Conservation (phyloP, 1,140 invertebrate species). For the Oedothorax gibbosus region DNA sequence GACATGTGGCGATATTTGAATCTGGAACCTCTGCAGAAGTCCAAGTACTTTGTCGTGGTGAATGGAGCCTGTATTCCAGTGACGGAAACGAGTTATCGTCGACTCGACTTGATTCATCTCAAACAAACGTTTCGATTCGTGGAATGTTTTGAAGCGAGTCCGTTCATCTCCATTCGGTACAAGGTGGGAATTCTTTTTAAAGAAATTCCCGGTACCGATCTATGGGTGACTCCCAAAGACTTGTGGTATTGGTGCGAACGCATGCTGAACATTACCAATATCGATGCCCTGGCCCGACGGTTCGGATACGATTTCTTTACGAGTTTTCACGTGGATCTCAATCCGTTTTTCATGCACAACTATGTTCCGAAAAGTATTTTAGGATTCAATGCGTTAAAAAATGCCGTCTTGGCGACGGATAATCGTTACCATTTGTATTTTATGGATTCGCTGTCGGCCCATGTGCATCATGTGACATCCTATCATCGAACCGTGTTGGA, state of each 20-base stretch:
- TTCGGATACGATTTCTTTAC: slow-evolving; percentile 1
- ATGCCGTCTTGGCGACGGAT: slow-evolving; percentile 11
- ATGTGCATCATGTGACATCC: background rate
- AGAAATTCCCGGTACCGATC: background rate
- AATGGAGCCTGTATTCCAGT: slow-evolving; percentile 21
- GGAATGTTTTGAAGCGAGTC: background rate
- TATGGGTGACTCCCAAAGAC: background rate
- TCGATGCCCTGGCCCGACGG: background rate
- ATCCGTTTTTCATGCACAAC: slow-evolving; percentile 11
- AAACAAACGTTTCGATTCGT: background rate
- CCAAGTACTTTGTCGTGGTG: background rate
- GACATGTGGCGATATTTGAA: background rate
- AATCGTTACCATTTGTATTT: background rate
- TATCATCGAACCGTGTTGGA: background rate
- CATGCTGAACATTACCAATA: background rate
- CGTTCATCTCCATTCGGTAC: slow-evolving; percentile 1
- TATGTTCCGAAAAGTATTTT: background rate
- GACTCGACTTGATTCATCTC: background rate
- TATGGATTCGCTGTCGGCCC: slow-evolving; percentile 22
- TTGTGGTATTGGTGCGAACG: background rate
- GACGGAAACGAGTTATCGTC: background rate
- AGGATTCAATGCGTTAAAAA: slow-evolving; percentile 26
- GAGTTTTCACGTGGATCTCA: slow-evolving; percentile 1
- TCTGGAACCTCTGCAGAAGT: background rate
- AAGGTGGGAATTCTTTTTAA: slow-evolving; percentile 8